Evolutionary conservation across 2,888 invertebrate species (phyloP), one percentile per base, ranked within the genome.

Genomic region (Argyresthia goedartella): DNA sequence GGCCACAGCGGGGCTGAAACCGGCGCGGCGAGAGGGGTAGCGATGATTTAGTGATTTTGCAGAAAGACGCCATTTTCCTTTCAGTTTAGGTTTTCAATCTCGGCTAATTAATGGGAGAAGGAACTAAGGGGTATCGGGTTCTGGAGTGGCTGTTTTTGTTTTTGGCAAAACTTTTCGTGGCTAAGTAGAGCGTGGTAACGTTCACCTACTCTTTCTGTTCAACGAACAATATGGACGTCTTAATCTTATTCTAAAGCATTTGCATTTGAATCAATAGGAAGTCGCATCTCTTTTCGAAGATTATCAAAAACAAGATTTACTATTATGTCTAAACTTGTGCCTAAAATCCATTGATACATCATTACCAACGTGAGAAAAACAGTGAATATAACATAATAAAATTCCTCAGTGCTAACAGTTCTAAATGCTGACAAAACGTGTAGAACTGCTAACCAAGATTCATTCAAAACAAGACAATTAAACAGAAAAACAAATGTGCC

Each of bases 21-120:
- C 25, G 25, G 25, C 25, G 25, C 25, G 25, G 25, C 3, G 25
- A 25, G 25, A 6, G 25, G 25, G 25, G 25, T 6, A 6, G 25
- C 69, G 68, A 73, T 73, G 75, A 75, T 71, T 75, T 73, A 76
- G 69, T 69, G 70, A 71, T 77, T 76, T 67, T 60, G 56, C 54
- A 60, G 58, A 60, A 67, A 63, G 62, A 42, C 60, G 61, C 61
- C 57, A 60, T 60, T 63, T 56, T 55, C 60, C 57, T 56, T 58
- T 57, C 60, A 65, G 66, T 64, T 66, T 67, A 65, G 65, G 68
- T 67, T 76, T 73, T 68, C 69, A 66, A 50, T 43, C 35, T 43
- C 15, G 55, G 60, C 69, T 73, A 78, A 79, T 79, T 77, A 78
- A 73, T 72, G 71, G 71, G 8, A 11, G 46, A 25, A 4, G 14